Evolutionary conservation across 1,140 invertebrate genomes (phyloP), one percentile per base, ranked within the genome.

Genomic region (Callitettix versicolor): DNA sequence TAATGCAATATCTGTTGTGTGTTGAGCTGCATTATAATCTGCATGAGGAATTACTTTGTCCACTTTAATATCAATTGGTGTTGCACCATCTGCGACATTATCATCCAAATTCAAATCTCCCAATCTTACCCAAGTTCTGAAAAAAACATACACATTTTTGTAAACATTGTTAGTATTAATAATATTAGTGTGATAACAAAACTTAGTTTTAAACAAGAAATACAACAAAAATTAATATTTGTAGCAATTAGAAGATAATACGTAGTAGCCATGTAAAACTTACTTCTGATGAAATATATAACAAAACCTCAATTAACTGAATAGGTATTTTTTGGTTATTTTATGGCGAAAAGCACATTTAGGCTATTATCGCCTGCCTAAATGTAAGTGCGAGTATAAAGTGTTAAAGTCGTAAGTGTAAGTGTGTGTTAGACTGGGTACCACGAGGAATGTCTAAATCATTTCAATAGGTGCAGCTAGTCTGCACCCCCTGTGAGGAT

Each of bases 1-100:
- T 17, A 77, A 58, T 14, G 74, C 74, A 56, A 76, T 69, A 56
- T 77, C 75, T 58, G 76, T 75, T 17, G 68, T 61, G 53, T 69
- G 70, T 2, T 65, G 64, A 9, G 46, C 57, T 3, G 67, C 58
- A 59, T 70, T 64, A 54, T 73, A 76, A n/a, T 65, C 58, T 5
- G 67, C 63, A 56, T 75, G 72, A 34, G 62, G 50, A 18, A 63
- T 64, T 6, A 63, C 61, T 30, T 57, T 53, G 3, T 49, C 57
- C n/a, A 74, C 64, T 3, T 51, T 40, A 46, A 70, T 56, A 55
- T 72, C 69, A 6, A 68, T 42, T 18, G 67, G 69, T n/a, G 17
- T 55, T 4, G 67, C 57, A 14, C 66, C 67, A 53, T 71, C 71
- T 1, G 53, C 15, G 12, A 53, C 17, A 21, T 60, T 62, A 9